Evolutionary conservation across 2,888 invertebrate species (phyloP), one percentile per base, ranked within the genome.

Genomic region (Pedicia rivosa): DNA sequence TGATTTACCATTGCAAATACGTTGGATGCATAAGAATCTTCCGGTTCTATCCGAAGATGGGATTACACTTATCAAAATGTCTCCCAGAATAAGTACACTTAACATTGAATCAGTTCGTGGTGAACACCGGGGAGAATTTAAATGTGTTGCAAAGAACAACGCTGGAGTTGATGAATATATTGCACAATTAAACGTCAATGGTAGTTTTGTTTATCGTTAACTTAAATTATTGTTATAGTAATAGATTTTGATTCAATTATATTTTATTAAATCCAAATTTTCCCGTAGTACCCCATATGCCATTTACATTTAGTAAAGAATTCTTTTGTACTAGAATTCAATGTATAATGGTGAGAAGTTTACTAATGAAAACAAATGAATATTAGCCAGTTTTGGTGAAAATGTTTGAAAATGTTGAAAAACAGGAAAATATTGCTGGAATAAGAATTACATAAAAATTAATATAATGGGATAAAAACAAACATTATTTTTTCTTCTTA

Each of bases 1-100:
- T 35, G 87, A 88, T 57, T 60, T 74, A 44, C 87, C 87, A 17
- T 65, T 88, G 38, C 68, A 68, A 43, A 78, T 88, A 41, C 67
- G 68, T 34, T 87, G 84, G 84, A 72, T 65, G 33, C 62, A 70
- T 33, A 66, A 70, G 45, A 65, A 66, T 5, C 47, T 52, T 3
- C 59, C 50, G 41, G 58, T 54, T 43, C 63, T 56, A 44, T 65
- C 62, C 48, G 69, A 67, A 46, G 62, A 64, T 47, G 72, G 61
- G 28, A 53, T 61, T 8, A 55, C 52, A 20, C 55, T 72, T 26
- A 64, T 66, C 31, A 69, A 68, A 58, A 68, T 71, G 50, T 71
- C 72, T 14, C 70, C 68, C 44, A 70, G 73, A 48, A 59, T 74
- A 30, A 79, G 78, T 57, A 73, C 75, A 41, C 60, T 83, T 28